Evolutionary conservation across 2,888 invertebrate species (phyloP), one percentile per base, ranked within the genome.

Genomic region (Dasysyrphus tricinctus): DNA sequence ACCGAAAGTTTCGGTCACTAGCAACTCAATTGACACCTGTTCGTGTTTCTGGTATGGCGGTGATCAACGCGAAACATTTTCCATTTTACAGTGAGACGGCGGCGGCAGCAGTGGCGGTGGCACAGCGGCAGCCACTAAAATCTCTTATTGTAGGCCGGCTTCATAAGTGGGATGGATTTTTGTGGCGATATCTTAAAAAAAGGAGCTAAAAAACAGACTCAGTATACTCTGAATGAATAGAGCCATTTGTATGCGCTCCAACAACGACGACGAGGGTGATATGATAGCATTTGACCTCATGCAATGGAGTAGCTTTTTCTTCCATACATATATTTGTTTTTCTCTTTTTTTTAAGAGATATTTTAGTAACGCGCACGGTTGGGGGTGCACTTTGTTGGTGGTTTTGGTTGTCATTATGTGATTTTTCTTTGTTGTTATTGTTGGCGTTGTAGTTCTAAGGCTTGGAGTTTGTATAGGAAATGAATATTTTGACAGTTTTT

Each of bases 11-110:
- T 82, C 70, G 86, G 82, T 65, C 82, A 78, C 86, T 86, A 82
- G 79, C 78, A 82, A 82, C 82, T 86, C 82, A 82, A 86, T 86
- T 75, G 82, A 86, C 86, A 86, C 86, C 81, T 86, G 86, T 82
- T 86, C 79, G 72, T 67, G 78, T 82, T 86, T 72, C 79, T 67
- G 75, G 75, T 75, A 24, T 67, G 81, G 51, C 24, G 70, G 69
- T 79, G 75, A 82, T 75, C 70, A 75, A 75, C 80, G 80, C 57
- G 49, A 79, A 79, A 69, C 63, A 54, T 77, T 79, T 76, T 72
- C 59, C 61, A 74, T 63, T 73, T 67, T 44, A 54, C 12, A 11
- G 16, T 39, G 19, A 12, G 5, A 19, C 4, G 12, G 29, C n/a
- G 63, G 29, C n/a, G 56, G 34, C 34, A 37, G n/a, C n/a, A n/a